Percentiles rank a stretch among this genome's conserved stretches.
These are phyloP conservation scores for Psittacara wagleri DNA, from an alignment of 2,113 vertebrate genomes.

Conservation along the genomic window DNA sequence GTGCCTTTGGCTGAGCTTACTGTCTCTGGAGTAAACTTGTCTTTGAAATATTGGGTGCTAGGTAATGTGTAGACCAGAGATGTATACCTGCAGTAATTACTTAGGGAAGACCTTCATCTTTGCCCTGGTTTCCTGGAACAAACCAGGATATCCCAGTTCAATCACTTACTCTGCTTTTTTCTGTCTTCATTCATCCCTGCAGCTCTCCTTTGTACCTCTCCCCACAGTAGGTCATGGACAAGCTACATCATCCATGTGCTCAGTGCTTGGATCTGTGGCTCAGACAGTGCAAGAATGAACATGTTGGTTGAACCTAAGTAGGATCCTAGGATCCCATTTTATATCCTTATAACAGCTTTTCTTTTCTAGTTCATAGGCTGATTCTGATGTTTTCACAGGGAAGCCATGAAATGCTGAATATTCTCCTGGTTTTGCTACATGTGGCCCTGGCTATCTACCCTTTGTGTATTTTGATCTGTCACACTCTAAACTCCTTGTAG, in stretches of 20 bases:
- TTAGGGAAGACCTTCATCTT: neutral
- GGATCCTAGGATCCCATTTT: neutral
- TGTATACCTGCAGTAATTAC: neutral
- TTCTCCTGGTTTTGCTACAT: neutral
- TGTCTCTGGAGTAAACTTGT: neutral
- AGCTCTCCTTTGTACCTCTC: neutral
- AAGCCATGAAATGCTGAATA: neutral
- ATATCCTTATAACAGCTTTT: neutral
- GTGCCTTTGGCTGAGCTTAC: neutral
- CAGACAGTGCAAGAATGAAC: neutral
- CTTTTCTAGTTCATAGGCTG: neutral
- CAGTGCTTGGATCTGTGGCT: neutral
- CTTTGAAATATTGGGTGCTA: neutral
- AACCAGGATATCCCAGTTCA: neutral
- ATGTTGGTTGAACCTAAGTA: neutral
- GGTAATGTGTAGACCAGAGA: neutral
- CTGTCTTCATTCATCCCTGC: neutral
- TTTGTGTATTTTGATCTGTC: neutral
- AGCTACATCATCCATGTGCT: neutral
- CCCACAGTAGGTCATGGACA: neutral
- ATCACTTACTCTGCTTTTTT: neutral
- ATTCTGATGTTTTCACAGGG: neutral
- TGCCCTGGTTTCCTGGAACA: neutral
- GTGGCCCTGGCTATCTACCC: neutral
- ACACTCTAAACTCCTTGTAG: neutral